Base-by-base conservation (phyloP, 1,140 invertebrate genomes). In the Ruditapes philippinarum region DNA sequence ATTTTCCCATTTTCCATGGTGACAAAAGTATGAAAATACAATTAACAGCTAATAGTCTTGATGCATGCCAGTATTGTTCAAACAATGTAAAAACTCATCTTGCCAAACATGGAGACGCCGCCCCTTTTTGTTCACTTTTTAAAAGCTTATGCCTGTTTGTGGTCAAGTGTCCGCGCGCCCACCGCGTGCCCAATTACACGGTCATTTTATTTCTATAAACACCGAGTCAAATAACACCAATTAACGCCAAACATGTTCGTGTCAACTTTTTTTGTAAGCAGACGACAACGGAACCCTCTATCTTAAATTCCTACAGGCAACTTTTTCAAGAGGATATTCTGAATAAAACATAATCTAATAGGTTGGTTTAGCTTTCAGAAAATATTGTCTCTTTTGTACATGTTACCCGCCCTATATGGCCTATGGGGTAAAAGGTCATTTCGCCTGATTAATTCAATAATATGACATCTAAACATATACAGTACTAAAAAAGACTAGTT, bases 221-320 rank as follows among this genome's bases (percentile, higher is more conserved):
- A 73, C n/a, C 65, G 82, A 70, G 82, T 84, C 82, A 84, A 84
- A 84, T 84, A 84, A 73, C 82, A 51, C 82, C 57, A 84, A 84
- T 84, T 84, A 84, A 38, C 42, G 65, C 31, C 73, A 49, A 84
- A 84, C 82, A 84, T 38, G 45, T 70, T 54, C 82, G 82, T 84
- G 82, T 84, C 82, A 84, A 74, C 62, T 70, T 40, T 65, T 80
- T 49, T 70, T 84, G 65, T 38, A 28, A 84, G 28, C 49, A 49
- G 12, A 36, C 31, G 38, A 84, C 36, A 84, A 45, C 40, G 19
- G 45, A 54, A 70, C 28, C 68, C 45, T 4, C 60, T 84, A 84
- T 84, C 60, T 70, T 19, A n/a, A 33, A 38, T 84, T 51, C 45
- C 68, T 38, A 57, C 38, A 84, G 82, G 68, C 62, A 45, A 22